Evolutionary conservation across 2,888 invertebrate species (phyloP).

Genomic region (Strigamia maritima): DNA sequence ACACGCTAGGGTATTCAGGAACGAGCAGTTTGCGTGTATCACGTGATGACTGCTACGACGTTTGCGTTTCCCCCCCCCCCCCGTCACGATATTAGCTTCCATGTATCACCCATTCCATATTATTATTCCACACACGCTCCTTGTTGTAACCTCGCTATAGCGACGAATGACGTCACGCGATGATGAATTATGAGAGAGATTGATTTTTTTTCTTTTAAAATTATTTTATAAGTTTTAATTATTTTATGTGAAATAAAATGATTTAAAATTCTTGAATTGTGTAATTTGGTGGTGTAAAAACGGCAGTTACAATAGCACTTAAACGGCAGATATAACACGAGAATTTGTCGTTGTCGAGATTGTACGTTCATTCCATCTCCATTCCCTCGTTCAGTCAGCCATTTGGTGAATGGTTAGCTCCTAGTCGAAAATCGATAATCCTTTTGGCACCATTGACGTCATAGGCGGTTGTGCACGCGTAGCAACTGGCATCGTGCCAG

Average conservation of each 20-base stretch:
- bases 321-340: neutral
- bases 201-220: neutral
- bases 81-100: neutral
- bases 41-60: neutral
- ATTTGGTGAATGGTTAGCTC: conserved; percentile 7
- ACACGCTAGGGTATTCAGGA: conserved; percentile 2
- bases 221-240: neutral
- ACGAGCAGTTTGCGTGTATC: neutral
- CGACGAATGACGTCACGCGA: neutral
- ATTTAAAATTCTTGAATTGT: neutral
- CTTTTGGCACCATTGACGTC: conserved; percentile 2
- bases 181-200: neutral
- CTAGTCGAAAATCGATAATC: conserved; percentile 14
- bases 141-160: neutral
- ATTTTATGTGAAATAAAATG: too few species aligned
- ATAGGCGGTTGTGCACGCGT: neutral
- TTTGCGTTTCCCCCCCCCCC: neutral
- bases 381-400: conserved; percentile 11
- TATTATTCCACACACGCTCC: neutral
- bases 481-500: neutral
- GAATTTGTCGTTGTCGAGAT: neutral
- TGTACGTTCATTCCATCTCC: neutral
- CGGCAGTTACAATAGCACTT: neutral
- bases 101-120: neutral
- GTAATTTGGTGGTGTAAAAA: neutral